Percentiles rank a stretch among this genome's conserved stretches.
phyloP scores from a whole-genome alignment of 2,113 vertebrate species.

The Turnix velox region DNA sequence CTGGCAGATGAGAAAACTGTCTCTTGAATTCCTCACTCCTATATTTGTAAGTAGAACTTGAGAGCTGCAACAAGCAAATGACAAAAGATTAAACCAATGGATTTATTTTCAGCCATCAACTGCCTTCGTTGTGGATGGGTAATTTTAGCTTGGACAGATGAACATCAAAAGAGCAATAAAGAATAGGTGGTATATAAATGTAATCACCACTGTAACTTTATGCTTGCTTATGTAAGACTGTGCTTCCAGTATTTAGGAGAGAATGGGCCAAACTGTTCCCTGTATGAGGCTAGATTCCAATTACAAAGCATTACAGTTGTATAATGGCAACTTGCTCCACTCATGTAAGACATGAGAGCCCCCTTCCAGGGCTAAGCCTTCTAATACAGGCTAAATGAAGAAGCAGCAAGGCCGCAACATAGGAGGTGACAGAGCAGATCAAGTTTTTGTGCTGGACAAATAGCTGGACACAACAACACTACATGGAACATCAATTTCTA shows the following conservation, averaged over 20 bases:
- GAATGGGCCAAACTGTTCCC: not conserved
- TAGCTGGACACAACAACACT: not conserved
- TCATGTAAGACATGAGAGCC: not conserved
- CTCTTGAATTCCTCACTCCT: slow-evolving; percentile 88
- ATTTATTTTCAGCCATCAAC: slow-evolving; percentile 34
- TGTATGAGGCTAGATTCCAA: not conserved
- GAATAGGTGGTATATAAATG: not conserved
- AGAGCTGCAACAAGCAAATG: slow-evolving; percentile 71
- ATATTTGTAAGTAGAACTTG: slow-evolving; percentile 86
- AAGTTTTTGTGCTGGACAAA: not conserved
- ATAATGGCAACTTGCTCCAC: not conserved
- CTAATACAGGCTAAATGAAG: not conserved
- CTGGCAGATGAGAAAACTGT: slow-evolving; percentile 86
- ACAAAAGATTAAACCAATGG: slow-evolving; percentile 23
- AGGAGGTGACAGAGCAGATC: not conserved
- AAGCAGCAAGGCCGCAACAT: not conserved
- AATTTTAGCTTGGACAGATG: slow-evolving; percentile 20
- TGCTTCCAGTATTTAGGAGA: not conserved
- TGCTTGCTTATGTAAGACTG: not conserved
- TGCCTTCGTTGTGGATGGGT: not conserved
- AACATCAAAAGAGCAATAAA: not conserved
- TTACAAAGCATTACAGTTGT: not conserved
- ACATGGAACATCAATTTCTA: not conserved
- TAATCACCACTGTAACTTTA: not conserved
- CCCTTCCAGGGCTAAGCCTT: not conserved